phyloP scores from a whole-genome alignment of 2,888 invertebrate genomes.

The Meloe dianella region DNA sequence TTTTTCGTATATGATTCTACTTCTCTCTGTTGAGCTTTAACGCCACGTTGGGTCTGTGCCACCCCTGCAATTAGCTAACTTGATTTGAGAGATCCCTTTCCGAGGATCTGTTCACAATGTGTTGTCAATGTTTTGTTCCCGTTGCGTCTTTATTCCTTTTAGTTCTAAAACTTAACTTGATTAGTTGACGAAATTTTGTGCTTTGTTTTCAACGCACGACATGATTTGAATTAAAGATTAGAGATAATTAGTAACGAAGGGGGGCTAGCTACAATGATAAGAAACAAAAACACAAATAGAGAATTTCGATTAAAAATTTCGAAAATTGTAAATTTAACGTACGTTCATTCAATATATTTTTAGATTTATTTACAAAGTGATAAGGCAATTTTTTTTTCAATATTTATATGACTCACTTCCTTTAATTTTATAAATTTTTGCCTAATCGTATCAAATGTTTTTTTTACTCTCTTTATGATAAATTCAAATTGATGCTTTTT shows the following conservation, averaged over 20 bases:
- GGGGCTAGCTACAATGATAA: not conserved
- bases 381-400: not conserved
- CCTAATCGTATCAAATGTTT: too few species aligned
- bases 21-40: conserved; percentile 28
- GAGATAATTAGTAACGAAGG: conserved; percentile 32
- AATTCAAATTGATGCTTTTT: too few species aligned
- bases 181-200: conserved; percentile 46
- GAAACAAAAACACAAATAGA: too few species aligned
- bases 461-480: too few species aligned
- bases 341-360: not conserved
- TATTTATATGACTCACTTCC: not conserved
- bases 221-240: conserved; percentile 48
- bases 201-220: conserved; percentile 49
- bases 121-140: conserved; percentile 59
- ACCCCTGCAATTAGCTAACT: conserved; percentile 61
- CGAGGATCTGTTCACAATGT: conserved; percentile 58
- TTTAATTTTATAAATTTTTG: not conserved
- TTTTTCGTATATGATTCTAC: not conserved
- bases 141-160: conserved; percentile 50
- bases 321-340: not conserved
- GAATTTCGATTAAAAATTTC: not conserved
- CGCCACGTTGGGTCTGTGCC: conserved; percentile 33
- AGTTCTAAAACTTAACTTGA: conserved; percentile 47
- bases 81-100: conserved; percentile 61
- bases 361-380: not conserved